phyloP scores from a whole-genome alignment of 2,797 vertebrate genomes.

The Martes flavigula region DNA sequence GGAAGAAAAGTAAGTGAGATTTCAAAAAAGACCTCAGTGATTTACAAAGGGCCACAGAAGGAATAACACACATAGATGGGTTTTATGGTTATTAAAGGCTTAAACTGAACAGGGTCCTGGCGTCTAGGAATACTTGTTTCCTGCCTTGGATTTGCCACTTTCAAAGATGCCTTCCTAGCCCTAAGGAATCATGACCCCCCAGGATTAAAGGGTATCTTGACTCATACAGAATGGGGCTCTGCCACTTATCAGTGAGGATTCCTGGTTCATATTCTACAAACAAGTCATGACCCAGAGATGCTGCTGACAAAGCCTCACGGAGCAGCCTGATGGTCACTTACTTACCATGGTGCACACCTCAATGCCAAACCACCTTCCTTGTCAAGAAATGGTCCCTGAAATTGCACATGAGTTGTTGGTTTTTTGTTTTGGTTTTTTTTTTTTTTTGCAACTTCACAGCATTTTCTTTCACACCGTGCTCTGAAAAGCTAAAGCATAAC shows the following conservation, averaged over 20 bases:
- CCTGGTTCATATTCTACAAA: background rate
- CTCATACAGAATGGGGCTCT: background rate
- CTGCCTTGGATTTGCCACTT: background rate
- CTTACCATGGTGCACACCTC: background rate
- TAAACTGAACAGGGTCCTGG: background rate
- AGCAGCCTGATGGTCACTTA: background rate
- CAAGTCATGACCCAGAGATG: background rate
- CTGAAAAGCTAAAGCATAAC: background rate
- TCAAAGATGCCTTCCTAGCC: background rate
- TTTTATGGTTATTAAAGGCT: background rate
- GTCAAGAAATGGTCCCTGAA: background rate
- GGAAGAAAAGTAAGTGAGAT: constrained; percentile 31
- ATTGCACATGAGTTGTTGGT: background rate
- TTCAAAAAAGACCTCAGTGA: background rate
- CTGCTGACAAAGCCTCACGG: background rate
- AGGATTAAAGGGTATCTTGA: background rate
- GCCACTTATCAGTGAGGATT: background rate
- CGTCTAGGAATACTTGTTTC: background rate
- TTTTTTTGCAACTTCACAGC: background rate
- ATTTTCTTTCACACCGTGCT: background rate
- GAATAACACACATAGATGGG: background rate
- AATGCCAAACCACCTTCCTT: background rate
- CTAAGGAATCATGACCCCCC: background rate
- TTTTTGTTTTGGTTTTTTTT: background rate
- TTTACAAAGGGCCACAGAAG: background rate